These are phyloP conservation scores for Brachyptera putata DNA, from an alignment of 2,888 invertebrate genomes.

Conservation along the genomic window DNA sequence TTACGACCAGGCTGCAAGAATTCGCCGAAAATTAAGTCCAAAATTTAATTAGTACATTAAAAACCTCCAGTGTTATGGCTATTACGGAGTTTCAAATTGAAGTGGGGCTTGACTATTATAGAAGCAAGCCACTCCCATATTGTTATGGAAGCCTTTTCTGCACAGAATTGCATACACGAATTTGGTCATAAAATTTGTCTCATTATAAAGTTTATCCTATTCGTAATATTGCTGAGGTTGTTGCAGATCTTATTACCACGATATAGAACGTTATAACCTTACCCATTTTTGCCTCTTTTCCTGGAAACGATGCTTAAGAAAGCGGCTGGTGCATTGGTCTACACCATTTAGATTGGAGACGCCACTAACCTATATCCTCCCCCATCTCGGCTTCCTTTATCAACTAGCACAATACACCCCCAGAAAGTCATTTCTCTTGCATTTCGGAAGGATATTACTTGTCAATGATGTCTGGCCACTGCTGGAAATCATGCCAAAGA, in stretches of 20 bases:
- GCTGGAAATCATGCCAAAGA: too few species aligned
- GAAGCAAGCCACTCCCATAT: neutral
- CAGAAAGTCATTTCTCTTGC: slow-evolving; percentile 10
- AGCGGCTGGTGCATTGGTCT: too few species aligned
- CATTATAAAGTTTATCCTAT: neutral
- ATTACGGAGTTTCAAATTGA: neutral
- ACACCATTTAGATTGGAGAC: neutral
- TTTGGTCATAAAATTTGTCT: neutral
- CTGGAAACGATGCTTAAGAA: too few species aligned
- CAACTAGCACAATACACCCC: neutral
- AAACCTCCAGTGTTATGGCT: slow-evolving; percentile 1
- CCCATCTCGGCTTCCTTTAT: slow-evolving; percentile 13
- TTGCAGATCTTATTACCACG: too few species aligned
- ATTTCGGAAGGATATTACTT: too few species aligned
- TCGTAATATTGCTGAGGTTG: neutral
- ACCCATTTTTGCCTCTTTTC: slow-evolving; percentile 24
- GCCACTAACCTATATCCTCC: neutral
- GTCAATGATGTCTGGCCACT: slow-evolving; percentile 8
- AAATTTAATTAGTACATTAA: slow-evolving; percentile 32
- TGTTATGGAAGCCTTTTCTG: neutral
- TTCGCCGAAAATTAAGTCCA: slow-evolving; percentile 29
- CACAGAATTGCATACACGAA: neutral
- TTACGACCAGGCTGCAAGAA: slow-evolving; percentile 26
- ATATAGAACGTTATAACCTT: neutral
- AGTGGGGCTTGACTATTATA: neutral